A percentile compares a stretch with the other conserved stretches of the same genome.
Conservation (phyloP, 2,888 invertebrate genomes). For the Tenodera sinensis region DNA sequence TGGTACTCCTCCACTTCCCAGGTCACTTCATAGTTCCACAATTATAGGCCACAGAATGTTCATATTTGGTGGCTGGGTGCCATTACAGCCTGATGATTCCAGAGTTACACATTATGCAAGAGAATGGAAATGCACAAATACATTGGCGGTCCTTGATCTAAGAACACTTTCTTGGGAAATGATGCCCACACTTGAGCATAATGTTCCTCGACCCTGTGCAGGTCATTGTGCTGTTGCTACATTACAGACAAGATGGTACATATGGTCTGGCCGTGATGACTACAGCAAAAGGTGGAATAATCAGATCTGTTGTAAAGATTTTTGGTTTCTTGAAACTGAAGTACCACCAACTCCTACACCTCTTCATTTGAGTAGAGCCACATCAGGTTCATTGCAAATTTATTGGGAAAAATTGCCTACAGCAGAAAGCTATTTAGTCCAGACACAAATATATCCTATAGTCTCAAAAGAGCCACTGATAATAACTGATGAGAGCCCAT, state of each 20-base stretch:
- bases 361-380: neutral
- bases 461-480: neutral
- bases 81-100: conserved; percentile 85
- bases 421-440: neutral
- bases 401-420: neutral
- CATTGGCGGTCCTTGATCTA: conserved; percentile 88
- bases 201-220: conserved; percentile 88
- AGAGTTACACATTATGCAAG: conserved; percentile 91
- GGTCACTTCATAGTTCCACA: conserved; percentile 94
- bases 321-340: conserved; percentile 93
- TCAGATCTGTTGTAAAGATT: conserved; percentile 94
- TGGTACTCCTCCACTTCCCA: conserved; percentile 84
- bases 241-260: conserved; percentile 88
- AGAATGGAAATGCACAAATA: conserved; percentile 99
- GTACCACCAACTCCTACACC: conserved; percentile 75
- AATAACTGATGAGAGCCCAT: neutral
- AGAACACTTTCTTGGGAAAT: conserved; percentile 91
- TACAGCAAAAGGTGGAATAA: conserved; percentile 99
- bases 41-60: conserved; percentile 95
- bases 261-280: conserved; percentile 98
- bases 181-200: conserved; percentile 76
- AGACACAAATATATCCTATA: neutral
- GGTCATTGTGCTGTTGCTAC: conserved; percentile 93
- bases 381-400: neutral
- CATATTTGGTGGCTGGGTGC: conserved; percentile 99